A percentile compares a stretch with the other conserved stretches of the same genome.
phyloP scores from a whole-genome alignment of 2,797 vertebrate species.

The Pipistrellus nathusii region DNA sequence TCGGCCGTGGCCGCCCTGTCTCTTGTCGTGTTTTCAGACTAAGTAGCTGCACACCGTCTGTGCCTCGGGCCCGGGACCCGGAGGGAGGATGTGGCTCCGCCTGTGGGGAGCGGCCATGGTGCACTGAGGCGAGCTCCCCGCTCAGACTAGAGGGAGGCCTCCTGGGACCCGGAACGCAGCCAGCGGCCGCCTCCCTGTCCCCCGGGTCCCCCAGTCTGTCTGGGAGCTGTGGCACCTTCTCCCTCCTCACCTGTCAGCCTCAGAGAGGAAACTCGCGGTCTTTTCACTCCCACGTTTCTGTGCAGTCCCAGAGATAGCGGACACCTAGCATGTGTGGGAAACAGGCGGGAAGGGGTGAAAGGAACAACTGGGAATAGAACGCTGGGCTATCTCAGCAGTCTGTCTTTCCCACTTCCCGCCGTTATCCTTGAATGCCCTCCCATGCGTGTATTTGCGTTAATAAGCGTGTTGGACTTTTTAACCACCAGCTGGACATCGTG shows the following conservation, averaged over 20 bases:
- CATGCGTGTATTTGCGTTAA: constrained; percentile 2
- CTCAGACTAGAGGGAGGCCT: too few species aligned
- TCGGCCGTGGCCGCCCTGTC: too few species aligned
- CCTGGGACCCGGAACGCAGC: too few species aligned
- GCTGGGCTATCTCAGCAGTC: not conserved
- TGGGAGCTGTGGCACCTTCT: not conserved
- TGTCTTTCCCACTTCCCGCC: not conserved
- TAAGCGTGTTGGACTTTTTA: not conserved
- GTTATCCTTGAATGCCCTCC: not conserved
- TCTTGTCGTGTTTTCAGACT: too few species aligned
- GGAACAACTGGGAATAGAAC: constrained; percentile 24
- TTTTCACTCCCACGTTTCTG: not conserved
- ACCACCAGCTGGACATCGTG: constrained; percentile 94
- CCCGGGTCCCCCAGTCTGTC: not conserved
- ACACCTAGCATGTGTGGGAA: not conserved
- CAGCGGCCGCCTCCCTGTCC: not conserved
- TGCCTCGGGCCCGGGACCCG: too few species aligned
- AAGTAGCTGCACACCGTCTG: too few species aligned
- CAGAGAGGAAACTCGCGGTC: not conserved
- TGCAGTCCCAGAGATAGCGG: not conserved
- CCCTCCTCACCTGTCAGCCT: not conserved
- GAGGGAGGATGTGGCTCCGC: too few species aligned
- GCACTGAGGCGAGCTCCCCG: too few species aligned
- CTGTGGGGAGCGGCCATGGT: too few species aligned
- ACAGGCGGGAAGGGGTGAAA: not conserved